Conservation (phyloP, 2,888 invertebrate genomes). For the Allacma fusca region DNA sequence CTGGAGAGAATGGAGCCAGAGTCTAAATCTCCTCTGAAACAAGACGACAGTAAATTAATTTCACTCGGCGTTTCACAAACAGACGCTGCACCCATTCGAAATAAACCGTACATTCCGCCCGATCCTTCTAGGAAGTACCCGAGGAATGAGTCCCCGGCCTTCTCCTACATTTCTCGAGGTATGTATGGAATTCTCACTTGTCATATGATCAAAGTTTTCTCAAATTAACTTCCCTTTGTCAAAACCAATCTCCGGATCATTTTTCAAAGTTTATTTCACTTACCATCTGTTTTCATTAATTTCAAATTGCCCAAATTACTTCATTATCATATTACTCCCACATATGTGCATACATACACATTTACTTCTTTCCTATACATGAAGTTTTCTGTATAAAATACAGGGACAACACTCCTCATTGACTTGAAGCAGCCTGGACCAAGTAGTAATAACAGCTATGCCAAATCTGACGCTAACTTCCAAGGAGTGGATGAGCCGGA, state of each 20-base stretch:
- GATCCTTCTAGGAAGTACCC: neutral
- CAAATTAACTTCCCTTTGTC: too few species aligned
- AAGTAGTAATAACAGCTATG: neutral
- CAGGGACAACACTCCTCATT: neutral
- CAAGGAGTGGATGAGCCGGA: neutral
- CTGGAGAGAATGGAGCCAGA: neutral
- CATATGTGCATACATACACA: too few species aligned
- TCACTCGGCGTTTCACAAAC: neutral
- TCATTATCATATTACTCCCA: too few species aligned
- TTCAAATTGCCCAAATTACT: neutral
- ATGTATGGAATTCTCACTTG: too few species aligned
- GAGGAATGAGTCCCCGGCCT: neutral
- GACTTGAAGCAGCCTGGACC: neutral
- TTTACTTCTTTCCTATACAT: too few species aligned
- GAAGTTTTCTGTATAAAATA: neutral
- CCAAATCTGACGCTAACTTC: neutral
- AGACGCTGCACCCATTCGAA: conserved; percentile 12
- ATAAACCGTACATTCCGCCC: neutral
- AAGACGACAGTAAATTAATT: neutral
- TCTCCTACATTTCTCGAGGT: neutral
- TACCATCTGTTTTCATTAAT: neutral
- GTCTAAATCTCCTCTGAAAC: neutral
- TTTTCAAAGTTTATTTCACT: too few species aligned
- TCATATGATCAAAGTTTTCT: too few species aligned
- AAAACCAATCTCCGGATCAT: too few species aligned